These are phyloP conservation scores for Paramormyrops kingsleyae DNA, from an alignment of 2,113 vertebrate species.

Conservation along the genomic window DNA sequence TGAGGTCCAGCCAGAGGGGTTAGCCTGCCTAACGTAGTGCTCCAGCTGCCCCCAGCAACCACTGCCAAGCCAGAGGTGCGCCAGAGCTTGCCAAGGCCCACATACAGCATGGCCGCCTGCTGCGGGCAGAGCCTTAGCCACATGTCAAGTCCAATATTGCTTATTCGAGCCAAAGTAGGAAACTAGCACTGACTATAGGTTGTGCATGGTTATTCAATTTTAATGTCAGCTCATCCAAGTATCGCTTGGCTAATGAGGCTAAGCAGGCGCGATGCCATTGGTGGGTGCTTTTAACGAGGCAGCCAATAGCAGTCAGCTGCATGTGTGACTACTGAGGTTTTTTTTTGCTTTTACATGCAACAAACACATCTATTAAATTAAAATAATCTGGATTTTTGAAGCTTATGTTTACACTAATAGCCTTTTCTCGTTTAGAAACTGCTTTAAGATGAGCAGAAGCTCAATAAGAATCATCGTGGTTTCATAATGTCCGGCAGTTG, in stretches of 20 bases:
- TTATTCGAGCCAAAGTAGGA: background rate
- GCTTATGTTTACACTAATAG: background rate
- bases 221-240: background rate
- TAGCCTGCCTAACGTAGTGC: background rate
- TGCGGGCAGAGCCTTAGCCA: background rate
- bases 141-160: background rate
- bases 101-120: background rate
- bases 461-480: background rate
- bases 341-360: background rate
- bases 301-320: background rate
- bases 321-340: background rate
- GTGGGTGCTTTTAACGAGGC: background rate
- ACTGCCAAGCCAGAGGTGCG: background rate
- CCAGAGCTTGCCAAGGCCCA: background rate
- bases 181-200: background rate
- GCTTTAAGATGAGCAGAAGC: background rate
- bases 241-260: background rate
- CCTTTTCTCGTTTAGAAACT: background rate
- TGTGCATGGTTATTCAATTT: background rate
- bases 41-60: background rate
- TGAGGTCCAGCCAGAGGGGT: background rate
- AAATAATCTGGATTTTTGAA: background rate
- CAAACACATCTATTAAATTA: background rate
- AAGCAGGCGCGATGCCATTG: background rate
- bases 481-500: background rate